A percentile compares a stretch with the other conserved stretches of the same genome.
Conservation (phyloP, 2,888 invertebrate species). For the Trisateles emortualis region DNA sequence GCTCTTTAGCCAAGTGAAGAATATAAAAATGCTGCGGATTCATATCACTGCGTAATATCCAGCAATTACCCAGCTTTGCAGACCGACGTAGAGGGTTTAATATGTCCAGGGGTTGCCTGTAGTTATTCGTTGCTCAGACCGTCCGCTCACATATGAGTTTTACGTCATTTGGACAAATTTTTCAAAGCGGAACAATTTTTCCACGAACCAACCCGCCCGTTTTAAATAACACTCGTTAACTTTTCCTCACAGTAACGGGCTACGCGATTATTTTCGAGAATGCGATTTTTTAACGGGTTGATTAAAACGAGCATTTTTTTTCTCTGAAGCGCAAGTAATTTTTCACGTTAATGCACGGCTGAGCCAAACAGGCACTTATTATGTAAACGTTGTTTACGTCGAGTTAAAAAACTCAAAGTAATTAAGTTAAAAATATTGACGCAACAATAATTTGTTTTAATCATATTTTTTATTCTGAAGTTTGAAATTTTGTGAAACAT, state of each 20-base stretch:
- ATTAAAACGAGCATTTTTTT: conserved; percentile 68
- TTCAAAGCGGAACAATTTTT: conserved; percentile 80
- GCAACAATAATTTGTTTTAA: conserved; percentile 29
- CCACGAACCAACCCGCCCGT: conserved; percentile 56
- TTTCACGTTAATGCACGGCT: conserved; percentile 62
- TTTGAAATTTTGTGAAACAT: background rate
- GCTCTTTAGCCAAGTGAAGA: conserved; percentile 29
- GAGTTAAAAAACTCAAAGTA: conserved; percentile 37
- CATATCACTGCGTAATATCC: conserved; percentile 49
- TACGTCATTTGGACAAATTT: conserved; percentile 78
- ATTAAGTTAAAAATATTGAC: conserved; percentile 44
- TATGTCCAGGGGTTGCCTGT: conserved; percentile 59
- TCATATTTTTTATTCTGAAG: conserved; percentile 10
- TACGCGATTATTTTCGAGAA: conserved; percentile 75
- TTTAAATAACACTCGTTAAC: conserved; percentile 85
- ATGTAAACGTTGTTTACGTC: conserved; percentile 48
- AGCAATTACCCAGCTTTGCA: conserved; percentile 63
- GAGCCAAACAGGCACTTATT: conserved; percentile 54
- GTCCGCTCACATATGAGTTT: conserved; percentile 76
- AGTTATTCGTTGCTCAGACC: conserved; percentile 59
- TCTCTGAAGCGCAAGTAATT: conserved; percentile 58
- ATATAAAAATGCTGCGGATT: conserved; percentile 41
- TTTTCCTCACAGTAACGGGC: conserved; percentile 72
- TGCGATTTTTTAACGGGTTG: conserved; percentile 76
- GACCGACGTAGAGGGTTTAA: conserved; percentile 57